phyloP scores from a whole-genome alignment of 2,888 invertebrate genomes.

The Blera fallax region DNA sequence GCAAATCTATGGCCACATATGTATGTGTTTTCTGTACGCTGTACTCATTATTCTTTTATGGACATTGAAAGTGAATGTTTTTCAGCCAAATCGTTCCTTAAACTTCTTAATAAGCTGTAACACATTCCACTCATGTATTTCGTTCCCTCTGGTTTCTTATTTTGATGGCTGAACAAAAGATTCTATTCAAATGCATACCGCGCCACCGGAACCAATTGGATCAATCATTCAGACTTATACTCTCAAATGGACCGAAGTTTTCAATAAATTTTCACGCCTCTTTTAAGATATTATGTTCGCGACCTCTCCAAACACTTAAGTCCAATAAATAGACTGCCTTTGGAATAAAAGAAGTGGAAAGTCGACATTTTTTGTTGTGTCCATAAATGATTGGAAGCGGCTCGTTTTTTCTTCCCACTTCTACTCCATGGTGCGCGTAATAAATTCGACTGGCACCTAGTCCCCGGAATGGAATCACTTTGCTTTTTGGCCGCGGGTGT shows the following conservation, averaged over 20 bases:
- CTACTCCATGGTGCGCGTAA: neutral
- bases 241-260: neutral
- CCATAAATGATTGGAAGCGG: conserved; percentile 30
- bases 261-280: conserved; percentile 45
- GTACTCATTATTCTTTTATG: neutral
- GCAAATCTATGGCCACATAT: too few relatives aligned
- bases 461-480: conserved; percentile 27
- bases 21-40: too few relatives aligned
- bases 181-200: neutral
- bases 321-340: conserved; percentile 1
- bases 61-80: neutral
- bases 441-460: conserved; percentile 15
- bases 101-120: neutral
- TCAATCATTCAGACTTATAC: conserved; percentile 40
- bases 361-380: conserved; percentile 19
- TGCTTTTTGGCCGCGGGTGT: conserved; percentile 28
- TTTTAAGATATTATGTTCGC: conserved; percentile 4
- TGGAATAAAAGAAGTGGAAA: conserved; percentile 4
- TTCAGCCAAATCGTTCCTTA: neutral
- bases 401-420: conserved; percentile 20
- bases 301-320: conserved; percentile 21
- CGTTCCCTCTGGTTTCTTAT: conserved; percentile 6
- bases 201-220: conserved; percentile 34
- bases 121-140: conserved; percentile 6
- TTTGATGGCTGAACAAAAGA: conserved; percentile 2